Evolutionary conservation across 2,113 vertebrate genomes (phyloP).

Genomic region (Phylloscopus whistleri): DNA sequence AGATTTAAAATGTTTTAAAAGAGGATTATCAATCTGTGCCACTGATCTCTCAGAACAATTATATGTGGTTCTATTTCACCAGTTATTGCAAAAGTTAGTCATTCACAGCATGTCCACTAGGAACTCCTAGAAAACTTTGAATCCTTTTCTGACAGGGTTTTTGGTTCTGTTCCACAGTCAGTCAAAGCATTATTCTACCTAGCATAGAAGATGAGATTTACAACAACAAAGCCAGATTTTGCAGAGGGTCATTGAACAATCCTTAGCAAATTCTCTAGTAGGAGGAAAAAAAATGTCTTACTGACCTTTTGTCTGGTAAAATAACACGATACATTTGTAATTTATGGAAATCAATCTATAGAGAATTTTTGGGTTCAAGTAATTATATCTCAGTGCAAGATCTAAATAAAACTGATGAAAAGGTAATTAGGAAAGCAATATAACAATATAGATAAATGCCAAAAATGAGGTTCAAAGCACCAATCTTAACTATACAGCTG

Average conservation of each 20-base stretch:
- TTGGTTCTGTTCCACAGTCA: background rate
- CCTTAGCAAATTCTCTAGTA: constrained; percentile 32
- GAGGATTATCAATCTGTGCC: background rate
- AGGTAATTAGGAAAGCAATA: constrained; percentile 54
- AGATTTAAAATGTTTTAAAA: constrained; percentile 4
- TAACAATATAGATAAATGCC: constrained; percentile 56
- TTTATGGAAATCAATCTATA: constrained; percentile 62
- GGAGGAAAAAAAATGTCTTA: constrained; percentile 49
- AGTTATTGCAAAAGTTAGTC: background rate
- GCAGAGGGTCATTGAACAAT: constrained; percentile 21
- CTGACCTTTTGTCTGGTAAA: constrained; percentile 65
- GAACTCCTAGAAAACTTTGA: background rate
- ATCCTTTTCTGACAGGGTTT: background rate
- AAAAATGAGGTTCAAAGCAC: constrained; percentile 52
- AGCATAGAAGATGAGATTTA: background rate
- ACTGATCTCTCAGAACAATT: background rate
- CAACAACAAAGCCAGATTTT: background rate
- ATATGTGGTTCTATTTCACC: background rate
- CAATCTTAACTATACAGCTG: constrained; percentile 45
- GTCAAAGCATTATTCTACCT: background rate
- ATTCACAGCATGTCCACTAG: background rate
- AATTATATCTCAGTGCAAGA: constrained; percentile 56
- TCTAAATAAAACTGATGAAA: constrained; percentile 70
- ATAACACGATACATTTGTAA: constrained; percentile 58
- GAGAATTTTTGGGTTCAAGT: constrained; percentile 51